phyloP scores from a whole-genome alignment of 1,140 invertebrate genomes.

The Drosophila persimilis region DNA sequence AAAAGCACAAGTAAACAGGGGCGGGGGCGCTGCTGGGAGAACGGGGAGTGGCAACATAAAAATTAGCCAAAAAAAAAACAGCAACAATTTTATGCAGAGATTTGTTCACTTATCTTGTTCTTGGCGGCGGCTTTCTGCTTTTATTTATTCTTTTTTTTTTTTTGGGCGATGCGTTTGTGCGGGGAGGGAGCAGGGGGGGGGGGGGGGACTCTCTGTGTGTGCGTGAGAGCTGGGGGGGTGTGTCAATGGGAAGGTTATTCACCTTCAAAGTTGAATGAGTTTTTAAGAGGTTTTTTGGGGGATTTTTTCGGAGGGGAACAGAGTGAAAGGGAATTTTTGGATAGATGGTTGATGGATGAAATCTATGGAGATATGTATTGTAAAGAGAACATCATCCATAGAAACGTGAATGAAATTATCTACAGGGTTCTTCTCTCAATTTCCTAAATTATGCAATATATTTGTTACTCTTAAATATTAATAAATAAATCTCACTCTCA shows the following conservation, averaged over 20 bases:
- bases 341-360: too few species aligned
- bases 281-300: not conserved
- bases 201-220: not conserved
- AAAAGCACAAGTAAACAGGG: conserved; percentile 40
- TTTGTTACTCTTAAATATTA: too few species aligned
- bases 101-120: conserved; percentile 6
- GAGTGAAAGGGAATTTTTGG: not conserved
- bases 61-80: conserved; percentile 53
- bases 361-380: too few species aligned
- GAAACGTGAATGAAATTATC: too few species aligned
- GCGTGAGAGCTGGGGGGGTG: not conserved
- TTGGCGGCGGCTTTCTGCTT: conserved; percentile 10
- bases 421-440: too few species aligned
- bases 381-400: too few species aligned
- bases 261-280: conserved; percentile 17
- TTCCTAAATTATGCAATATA: too few species aligned
- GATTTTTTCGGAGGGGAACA: not conserved
- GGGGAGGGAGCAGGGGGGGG: too few species aligned
- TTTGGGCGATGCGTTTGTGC: not conserved
- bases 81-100: conserved; percentile 10
- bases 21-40: not conserved
- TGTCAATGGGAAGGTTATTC: conserved; percentile 46
- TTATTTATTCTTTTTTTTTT: not conserved
- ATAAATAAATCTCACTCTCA: too few species aligned
- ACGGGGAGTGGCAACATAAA: not conserved